A percentile compares a stretch with the other conserved stretches of the same genome.
phyloP scores from a whole-genome alignment of 2,888 invertebrate genomes.

The Bursaphelenchus okinawaensis region DNA sequence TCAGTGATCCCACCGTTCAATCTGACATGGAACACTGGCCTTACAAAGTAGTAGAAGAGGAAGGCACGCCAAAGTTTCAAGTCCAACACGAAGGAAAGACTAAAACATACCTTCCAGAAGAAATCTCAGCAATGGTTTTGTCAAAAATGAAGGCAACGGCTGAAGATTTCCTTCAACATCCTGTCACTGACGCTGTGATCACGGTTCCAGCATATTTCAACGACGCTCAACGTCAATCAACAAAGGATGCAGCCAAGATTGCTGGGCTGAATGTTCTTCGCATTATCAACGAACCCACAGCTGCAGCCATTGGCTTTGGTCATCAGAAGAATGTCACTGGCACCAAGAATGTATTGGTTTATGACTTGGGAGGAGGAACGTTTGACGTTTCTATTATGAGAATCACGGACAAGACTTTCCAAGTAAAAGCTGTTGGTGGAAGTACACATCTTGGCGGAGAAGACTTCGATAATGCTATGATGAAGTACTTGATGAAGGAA shows the following conservation, averaged over 20 bases:
- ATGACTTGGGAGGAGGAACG: slow-evolving; percentile 32
- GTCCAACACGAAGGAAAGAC: slow-evolving; percentile 79
- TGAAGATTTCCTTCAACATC: slow-evolving; percentile 42
- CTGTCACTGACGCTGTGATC: slow-evolving; percentile 70
- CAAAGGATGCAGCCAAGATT: slow-evolving; percentile 61
- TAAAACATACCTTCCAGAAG: slow-evolving; percentile 64
- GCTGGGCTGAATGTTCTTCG: slow-evolving; percentile 61
- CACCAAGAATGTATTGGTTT: slow-evolving; percentile 62
- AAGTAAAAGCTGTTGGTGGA: slow-evolving; percentile 68
- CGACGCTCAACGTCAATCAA: slow-evolving; percentile 68
- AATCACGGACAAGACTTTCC: slow-evolving; percentile 29
- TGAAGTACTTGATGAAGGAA: slow-evolving; percentile 59
- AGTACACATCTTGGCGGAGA: slow-evolving; percentile 62
- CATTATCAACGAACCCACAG: slow-evolving; percentile 34
- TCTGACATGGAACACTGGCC: slow-evolving; percentile 79
- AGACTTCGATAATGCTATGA: slow-evolving; percentile 64
- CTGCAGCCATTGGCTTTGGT: slow-evolving; percentile 32
- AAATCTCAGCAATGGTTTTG: slow-evolving; percentile 51
- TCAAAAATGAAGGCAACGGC: slow-evolving; percentile 58
- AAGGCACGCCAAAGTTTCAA: slow-evolving; percentile 62
- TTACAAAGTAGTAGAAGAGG: slow-evolving; percentile 62
- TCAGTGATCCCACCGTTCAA: slow-evolving; percentile 73
- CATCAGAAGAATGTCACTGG: slow-evolving; percentile 25
- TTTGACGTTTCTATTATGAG: slow-evolving; percentile 31
- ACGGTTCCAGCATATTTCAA: slow-evolving; percentile 80